A percentile compares a stretch with the other conserved stretches of the same genome.
phyloP scores from a whole-genome alignment of 2,797 vertebrate genomes.

The Oceanodroma leucorhoa region DNA sequence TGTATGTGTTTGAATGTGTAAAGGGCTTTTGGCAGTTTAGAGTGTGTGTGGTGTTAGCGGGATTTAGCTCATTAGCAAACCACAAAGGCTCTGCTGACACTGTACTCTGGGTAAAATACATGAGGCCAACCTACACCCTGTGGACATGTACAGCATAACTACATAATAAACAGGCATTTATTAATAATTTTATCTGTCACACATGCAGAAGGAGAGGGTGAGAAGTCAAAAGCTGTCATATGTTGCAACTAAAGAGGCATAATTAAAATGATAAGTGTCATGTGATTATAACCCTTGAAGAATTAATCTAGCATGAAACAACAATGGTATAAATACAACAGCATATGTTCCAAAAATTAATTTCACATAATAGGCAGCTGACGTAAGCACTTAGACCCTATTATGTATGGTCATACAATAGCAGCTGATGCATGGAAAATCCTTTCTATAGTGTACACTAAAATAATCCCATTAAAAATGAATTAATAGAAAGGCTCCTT shows the following conservation, averaged over 20 bases:
- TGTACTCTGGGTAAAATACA: conserved; percentile 70
- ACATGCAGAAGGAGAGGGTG: conserved; percentile 70
- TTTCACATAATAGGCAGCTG: conserved; percentile 69
- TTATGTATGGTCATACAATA: conserved; percentile 51
- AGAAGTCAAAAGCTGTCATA: conserved; percentile 79
- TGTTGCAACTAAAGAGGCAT: conserved; percentile 74
- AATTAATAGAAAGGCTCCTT: conserved; percentile 53
- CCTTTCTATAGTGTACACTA: conserved; percentile 40
- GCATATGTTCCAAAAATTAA: conserved; percentile 71
- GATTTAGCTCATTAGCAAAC: conserved; percentile 79
- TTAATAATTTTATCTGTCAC: conserved; percentile 81
- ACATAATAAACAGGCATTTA: conserved; percentile 81
- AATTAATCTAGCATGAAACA: conserved; percentile 76
- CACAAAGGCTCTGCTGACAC: conserved; percentile 70
- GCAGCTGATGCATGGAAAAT: conserved; percentile 58
- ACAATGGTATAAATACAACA: conserved; percentile 71
- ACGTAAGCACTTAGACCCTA: conserved; percentile 62
- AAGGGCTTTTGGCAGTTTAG: conserved; percentile 70
- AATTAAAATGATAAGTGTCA: conserved; percentile 79
- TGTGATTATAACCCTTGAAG: conserved; percentile 76
- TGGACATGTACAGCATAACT: conserved; percentile 75
- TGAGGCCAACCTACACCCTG: conserved; percentile 66
- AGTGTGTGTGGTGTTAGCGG: conserved; percentile 65
- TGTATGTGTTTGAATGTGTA: conserved; percentile 62
- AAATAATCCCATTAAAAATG: conserved; percentile 63